Percentiles rank a stretch among this genome's conserved stretches.
These are phyloP conservation scores for Ciconia maguari DNA, from an alignment of 2,113 vertebrate species.

Conservation along the genomic window DNA sequence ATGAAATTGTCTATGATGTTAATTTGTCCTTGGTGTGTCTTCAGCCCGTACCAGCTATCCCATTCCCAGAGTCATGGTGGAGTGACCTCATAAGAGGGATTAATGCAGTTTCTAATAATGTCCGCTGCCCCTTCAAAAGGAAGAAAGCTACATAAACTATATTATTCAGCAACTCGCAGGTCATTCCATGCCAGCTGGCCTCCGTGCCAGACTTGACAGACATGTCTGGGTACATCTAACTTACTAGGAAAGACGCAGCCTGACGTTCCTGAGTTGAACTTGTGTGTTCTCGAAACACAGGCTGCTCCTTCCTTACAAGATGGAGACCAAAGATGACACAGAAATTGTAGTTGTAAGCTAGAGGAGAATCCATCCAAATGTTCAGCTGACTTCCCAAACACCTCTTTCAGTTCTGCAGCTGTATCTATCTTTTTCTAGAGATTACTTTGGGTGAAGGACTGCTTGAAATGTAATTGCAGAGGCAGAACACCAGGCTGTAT, in stretches of 20 bases:
- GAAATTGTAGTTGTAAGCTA: neutral
- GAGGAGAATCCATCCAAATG: neutral
- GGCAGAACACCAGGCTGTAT: neutral
- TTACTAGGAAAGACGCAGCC: neutral
- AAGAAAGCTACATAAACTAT: neutral
- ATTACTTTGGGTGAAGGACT: neutral
- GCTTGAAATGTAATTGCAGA: neutral
- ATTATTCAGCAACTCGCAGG: neutral
- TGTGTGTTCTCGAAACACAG: neutral
- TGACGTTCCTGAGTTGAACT: neutral
- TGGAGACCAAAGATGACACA: neutral
- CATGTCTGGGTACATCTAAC: neutral
- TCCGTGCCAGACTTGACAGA: neutral
- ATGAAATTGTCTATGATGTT: neutral
- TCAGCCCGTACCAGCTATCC: neutral
- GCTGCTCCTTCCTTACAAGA: neutral
- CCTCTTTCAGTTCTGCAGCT: neutral
- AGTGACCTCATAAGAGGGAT: neutral
- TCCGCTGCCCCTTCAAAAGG: neutral
- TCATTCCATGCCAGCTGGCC: neutral
- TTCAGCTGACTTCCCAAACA: neutral
- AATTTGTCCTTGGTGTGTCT: neutral
- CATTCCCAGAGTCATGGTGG: neutral
- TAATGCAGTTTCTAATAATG: neutral
- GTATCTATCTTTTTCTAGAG: neutral